Conservation (phyloP, 2,888 invertebrate species). For the Palloptera scutellata region DNA sequence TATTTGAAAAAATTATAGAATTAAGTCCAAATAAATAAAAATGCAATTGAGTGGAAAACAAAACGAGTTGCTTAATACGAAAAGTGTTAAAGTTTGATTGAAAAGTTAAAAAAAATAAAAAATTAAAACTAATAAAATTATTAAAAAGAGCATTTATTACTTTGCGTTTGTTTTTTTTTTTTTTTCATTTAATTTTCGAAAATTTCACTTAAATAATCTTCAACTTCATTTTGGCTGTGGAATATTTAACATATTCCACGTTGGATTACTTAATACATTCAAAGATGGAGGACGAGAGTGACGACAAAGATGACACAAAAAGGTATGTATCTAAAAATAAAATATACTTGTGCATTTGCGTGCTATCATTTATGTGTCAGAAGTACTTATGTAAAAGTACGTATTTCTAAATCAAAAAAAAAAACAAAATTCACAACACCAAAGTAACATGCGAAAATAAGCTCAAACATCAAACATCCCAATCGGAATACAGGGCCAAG, state of each 20-base stretch:
- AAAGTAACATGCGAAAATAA: too few relatives aligned
- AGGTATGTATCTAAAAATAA: conserved; percentile 67
- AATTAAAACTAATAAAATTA: conserved; percentile 20
- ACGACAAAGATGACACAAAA: conserved; percentile 85
- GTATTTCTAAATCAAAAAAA: too few relatives aligned
- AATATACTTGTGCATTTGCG: too few relatives aligned
- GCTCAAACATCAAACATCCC: too few relatives aligned
- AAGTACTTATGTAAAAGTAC: too few relatives aligned
- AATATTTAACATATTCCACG: conserved; percentile 25
- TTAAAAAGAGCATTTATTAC: not conserved
- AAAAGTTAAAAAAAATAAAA: conserved; percentile 23
- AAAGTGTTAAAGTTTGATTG: conserved; percentile 23
- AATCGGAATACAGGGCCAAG: too few relatives aligned
- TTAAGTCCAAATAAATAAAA: conserved; percentile 5
- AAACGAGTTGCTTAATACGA: not conserved
- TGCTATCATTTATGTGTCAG: too few relatives aligned
- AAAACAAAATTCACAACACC: too few relatives aligned
- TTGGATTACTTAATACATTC: conserved; percentile 49
- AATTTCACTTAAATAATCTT: not conserved
- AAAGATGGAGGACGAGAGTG: conserved; percentile 81
- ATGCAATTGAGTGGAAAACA: not conserved
- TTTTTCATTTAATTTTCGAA: not conserved
- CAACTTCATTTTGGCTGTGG: not conserved
- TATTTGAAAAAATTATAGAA: conserved; percentile 28
- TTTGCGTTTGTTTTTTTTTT: not conserved